Conservation (phyloP, 2,888 invertebrate genomes). For the Formica aserva region DNA sequence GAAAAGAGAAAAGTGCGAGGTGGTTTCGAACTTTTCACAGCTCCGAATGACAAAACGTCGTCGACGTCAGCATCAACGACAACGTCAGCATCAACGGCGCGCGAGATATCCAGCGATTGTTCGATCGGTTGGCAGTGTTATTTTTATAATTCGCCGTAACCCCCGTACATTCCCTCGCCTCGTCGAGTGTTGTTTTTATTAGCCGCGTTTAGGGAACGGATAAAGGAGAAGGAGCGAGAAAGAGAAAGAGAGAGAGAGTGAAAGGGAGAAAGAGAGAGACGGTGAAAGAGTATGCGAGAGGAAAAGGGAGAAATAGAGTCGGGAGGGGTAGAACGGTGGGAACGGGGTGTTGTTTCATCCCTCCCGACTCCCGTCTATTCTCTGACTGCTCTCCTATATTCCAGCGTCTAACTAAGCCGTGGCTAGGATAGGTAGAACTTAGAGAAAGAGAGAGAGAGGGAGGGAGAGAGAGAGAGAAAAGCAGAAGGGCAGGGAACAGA, state of each 20-base stretch:
- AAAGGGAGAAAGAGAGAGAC: slow-evolving; percentile 44
- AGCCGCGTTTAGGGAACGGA: slow-evolving; percentile 80
- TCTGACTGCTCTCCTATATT: slow-evolving; percentile 65
- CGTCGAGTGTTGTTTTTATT: slow-evolving; percentile 83
- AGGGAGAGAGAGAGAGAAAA: neutral
- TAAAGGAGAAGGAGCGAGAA: slow-evolving; percentile 58
- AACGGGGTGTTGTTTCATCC: slow-evolving; percentile 84
- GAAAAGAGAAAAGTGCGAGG: slow-evolving; percentile 34
- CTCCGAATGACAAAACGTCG: slow-evolving; percentile 61
- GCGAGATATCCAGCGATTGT: slow-evolving; percentile 81
- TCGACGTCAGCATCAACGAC: slow-evolving; percentile 61
- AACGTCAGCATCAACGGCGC: slow-evolving; percentile 70
- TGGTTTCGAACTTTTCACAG: slow-evolving; percentile 67
- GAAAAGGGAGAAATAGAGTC: slow-evolving; percentile 43
- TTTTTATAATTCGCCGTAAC: slow-evolving; percentile 83
- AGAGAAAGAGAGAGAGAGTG: slow-evolving; percentile 36
- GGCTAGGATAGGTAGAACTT: slow-evolving; percentile 77
- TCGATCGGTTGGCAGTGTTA: slow-evolving; percentile 83
- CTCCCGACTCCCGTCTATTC: slow-evolving; percentile 77
- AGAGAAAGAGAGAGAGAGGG: slow-evolving; percentile 57
- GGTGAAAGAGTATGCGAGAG: slow-evolving; percentile 56
- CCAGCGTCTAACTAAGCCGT: slow-evolving; percentile 71
- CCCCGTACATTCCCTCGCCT: slow-evolving; percentile 65
- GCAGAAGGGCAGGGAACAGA: neutral
- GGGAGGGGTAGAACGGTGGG: slow-evolving; percentile 73